Conservation (phyloP, 2,888 invertebrate genomes). For the Lampropteryx suffumata region DNA sequence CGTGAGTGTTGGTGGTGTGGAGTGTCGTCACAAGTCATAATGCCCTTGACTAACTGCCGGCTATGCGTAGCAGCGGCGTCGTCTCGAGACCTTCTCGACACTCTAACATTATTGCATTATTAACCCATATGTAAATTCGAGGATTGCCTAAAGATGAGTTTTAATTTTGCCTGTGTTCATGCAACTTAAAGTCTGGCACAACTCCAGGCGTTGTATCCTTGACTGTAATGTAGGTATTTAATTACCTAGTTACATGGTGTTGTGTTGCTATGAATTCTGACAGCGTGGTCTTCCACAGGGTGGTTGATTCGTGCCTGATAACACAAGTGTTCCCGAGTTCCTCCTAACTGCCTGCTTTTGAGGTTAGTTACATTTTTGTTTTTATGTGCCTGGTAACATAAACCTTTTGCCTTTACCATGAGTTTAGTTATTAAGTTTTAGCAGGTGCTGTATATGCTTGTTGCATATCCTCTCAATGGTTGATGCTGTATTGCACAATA, state of each 20-base stretch:
- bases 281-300: slow-evolving; percentile 75
- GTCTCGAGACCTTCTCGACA: slow-evolving; percentile 37
- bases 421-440: no score
- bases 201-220: slow-evolving; percentile 73
- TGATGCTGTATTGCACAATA: no score
- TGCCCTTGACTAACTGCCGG: slow-evolving; percentile 40
- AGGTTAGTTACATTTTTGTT: slow-evolving; percentile 65
- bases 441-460: no score
- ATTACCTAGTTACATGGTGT: slow-evolving; percentile 32
- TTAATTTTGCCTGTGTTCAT: slow-evolving; percentile 66
- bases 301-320: slow-evolving; percentile 72
- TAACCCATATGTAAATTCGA: slow-evolving; percentile 36
- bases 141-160: slow-evolving; percentile 59
- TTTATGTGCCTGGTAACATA: no score
- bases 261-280: slow-evolving; percentile 59
- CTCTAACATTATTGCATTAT: slow-evolving; percentile 40
- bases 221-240: slow-evolving; percentile 58
- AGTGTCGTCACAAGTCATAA: slow-evolving; percentile 31
- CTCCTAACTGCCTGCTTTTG: slow-evolving; percentile 78
- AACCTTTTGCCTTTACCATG: no score
- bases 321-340: slow-evolving; percentile 75
- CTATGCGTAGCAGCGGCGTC: no score
- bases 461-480: no score
- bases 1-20: slow-evolving; percentile 37
- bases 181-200: slow-evolving; percentile 69